Conservation (phyloP, 2,888 invertebrate genomes). For the Agriopis leucophaearia region DNA sequence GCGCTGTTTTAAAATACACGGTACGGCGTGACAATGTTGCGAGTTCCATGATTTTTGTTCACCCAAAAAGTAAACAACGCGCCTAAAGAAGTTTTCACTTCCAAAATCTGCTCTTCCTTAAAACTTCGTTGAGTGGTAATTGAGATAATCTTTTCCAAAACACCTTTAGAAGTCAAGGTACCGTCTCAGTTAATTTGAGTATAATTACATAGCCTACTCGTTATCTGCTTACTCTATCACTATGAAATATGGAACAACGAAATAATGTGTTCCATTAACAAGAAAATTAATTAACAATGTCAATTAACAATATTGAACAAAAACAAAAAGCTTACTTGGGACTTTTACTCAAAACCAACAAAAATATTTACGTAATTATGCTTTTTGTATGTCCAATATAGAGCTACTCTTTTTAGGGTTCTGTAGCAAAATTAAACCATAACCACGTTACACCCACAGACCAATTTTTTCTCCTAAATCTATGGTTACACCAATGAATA, state of each 20-base stretch:
- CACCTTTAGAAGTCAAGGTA: neutral
- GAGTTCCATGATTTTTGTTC: too few relatives aligned
- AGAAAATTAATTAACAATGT: neutral
- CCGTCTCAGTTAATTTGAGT: neutral
- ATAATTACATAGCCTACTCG: neutral
- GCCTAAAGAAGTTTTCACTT: too few relatives aligned
- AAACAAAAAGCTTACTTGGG: neutral
- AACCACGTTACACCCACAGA: too few relatives aligned
- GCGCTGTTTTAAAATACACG: too few relatives aligned
- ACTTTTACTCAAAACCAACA: neutral
- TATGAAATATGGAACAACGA: neutral
- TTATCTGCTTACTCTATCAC: neutral
- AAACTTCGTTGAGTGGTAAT: too few relatives aligned
- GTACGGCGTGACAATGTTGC: too few relatives aligned
- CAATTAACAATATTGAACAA: neutral
- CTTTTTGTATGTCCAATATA: neutral
- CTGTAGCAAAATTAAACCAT: neutral
- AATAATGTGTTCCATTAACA: slow-evolving; percentile 3
- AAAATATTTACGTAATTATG: neutral
- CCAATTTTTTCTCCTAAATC: too few relatives aligned
- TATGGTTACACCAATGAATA: too few relatives aligned
- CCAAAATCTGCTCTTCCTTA: too few relatives aligned
- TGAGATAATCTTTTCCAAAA: too few relatives aligned
- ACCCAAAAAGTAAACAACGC: too few relatives aligned
- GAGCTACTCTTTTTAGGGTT: neutral